A percentile compares a stretch with the other conserved stretches of the same genome.
Conservation (phyloP, 2,888 invertebrate species). For the Drosophila meridionalis region DNA sequence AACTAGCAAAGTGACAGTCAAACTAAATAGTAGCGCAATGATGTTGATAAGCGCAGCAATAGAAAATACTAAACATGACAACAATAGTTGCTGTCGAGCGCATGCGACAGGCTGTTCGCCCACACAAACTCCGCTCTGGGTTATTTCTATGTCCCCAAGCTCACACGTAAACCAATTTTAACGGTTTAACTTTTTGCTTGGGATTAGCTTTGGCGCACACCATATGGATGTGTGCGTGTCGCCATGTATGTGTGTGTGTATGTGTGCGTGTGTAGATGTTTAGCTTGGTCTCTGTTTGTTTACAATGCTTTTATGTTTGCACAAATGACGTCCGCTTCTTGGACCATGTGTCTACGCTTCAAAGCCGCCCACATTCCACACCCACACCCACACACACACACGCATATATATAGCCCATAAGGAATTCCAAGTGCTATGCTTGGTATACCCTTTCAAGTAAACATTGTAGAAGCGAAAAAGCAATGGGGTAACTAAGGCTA, state of each 20-base stretch:
- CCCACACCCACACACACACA: conserved; percentile 3
- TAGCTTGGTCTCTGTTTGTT: conserved; percentile 74
- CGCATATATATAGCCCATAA: neutral
- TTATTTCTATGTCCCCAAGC: conserved; percentile 40
- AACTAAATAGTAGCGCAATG: conserved; percentile 34
- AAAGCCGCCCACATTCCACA: neutral
- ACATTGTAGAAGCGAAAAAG: neutral
- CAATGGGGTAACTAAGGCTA: neutral
- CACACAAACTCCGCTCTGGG: neutral
- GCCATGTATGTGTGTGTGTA: conserved; percentile 9
- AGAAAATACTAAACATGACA: conserved; percentile 29
- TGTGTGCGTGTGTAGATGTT: conserved; percentile 30
- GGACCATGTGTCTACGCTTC: conserved; percentile 44
- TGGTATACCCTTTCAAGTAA: conserved; percentile 39
- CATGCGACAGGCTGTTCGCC: conserved; percentile 5
- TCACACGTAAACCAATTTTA: conserved; percentile 76
- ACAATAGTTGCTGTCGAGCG: conserved; percentile 55
- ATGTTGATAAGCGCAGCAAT: conserved; percentile 51
- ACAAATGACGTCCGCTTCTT: conserved; percentile 70
- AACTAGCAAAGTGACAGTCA: conserved; percentile 58
- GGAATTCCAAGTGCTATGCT: conserved; percentile 53
- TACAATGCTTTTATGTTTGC: conserved; percentile 82
- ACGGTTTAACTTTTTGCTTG: conserved; percentile 78
- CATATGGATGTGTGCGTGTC: neutral
- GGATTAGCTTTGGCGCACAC: conserved; percentile 15